Percentiles rank a stretch among this genome's conserved stretches.
Conservation (phyloP, 2,888 invertebrate genomes). For the Neoaliturus tenellus region DNA sequence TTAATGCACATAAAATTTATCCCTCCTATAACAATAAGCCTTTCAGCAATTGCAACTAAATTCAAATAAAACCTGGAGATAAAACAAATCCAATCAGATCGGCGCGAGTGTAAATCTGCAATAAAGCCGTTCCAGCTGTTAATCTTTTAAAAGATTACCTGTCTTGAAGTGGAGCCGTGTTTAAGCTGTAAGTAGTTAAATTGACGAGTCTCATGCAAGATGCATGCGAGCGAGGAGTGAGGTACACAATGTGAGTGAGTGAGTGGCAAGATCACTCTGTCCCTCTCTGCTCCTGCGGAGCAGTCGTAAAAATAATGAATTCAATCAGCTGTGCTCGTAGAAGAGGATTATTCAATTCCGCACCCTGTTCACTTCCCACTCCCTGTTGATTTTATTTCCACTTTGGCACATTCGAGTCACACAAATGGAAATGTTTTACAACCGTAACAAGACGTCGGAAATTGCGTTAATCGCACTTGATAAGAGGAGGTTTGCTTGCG, state of each 20-base stretch:
- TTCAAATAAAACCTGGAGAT: slow-evolving; percentile 9
- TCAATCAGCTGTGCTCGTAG: slow-evolving; percentile 49
- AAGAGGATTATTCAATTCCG: slow-evolving; percentile 52
- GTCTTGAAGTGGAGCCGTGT: slow-evolving; percentile 11
- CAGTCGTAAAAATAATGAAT: slow-evolving; percentile 55
- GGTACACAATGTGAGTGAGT: background rate
- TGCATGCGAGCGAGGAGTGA: background rate
- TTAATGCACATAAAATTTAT: too few species aligned
- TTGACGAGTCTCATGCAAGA: slow-evolving; percentile 22
- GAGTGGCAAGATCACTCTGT: background rate
- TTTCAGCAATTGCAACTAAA: too few species aligned
- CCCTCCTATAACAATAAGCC: too few species aligned
- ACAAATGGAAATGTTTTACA: slow-evolving; percentile 21
- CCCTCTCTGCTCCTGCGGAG: background rate
- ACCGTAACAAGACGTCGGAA: background rate
- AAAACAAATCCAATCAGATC: slow-evolving; percentile 11
- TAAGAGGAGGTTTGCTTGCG: too few species aligned
- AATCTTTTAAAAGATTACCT: slow-evolving; percentile 35
- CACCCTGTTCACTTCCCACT: slow-evolving; percentile 36
- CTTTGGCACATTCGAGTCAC: slow-evolving; percentile 23
- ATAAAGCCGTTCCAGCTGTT: slow-evolving; percentile 26
- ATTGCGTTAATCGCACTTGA: background rate
- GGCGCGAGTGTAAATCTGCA: slow-evolving; percentile 1
- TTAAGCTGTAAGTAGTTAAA: slow-evolving; percentile 12
- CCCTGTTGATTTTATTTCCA: slow-evolving; percentile 35